Base-by-base conservation (phyloP, 2,888 invertebrate genomes). In the Andrena dorsata region DNA sequence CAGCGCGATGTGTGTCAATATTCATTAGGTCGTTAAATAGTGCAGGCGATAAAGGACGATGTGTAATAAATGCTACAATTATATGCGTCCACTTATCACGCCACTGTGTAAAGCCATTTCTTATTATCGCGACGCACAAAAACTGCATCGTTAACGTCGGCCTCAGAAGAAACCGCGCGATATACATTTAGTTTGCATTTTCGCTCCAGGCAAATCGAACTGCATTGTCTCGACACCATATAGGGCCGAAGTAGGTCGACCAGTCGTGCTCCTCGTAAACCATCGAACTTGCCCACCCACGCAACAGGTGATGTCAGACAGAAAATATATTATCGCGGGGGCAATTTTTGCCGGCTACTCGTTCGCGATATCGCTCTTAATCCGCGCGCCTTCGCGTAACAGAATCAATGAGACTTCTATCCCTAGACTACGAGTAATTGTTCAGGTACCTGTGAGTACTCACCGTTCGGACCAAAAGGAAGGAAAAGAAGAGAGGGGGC, bases 231-330 rank as follows among this genome's bases (percentile, higher is more conserved):
- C 56, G 10, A 41, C 53, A 32, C 8, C 64, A 56, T 56, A 26
- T 23, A 66, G 10, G 58, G 32, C 23, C 16, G 1, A 86, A 85
- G 85, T 86, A 80, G 86, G 86, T 82, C 84, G 78, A 49, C 64
- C 73, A 82, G 74, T 76, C 35, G 51, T 74, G 69, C 60, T 64
- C 23, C 47, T 73, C 60, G 56, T 47, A 75, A 86, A 80, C 69
- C 80, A 8, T 82, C 77, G 53, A 76, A 78, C 86, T 80, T 64
- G 82, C 80, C 80, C 84, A 79, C 86, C 86, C 80, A 86, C 86
- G 86, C 86, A 85, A 85, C 86, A 86, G 80, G 83, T 86, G 78
- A 86, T 84, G 71, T 78, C 70, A 47, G 64, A n/a, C 23, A 32
- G 7, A 35, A 68, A 60, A 30, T 68, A 71, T 51, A 63, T 13